These are phyloP conservation scores for Dusona sp. DNA, from an alignment of 2,888 invertebrate genomes.

Conservation along the genomic window DNA sequence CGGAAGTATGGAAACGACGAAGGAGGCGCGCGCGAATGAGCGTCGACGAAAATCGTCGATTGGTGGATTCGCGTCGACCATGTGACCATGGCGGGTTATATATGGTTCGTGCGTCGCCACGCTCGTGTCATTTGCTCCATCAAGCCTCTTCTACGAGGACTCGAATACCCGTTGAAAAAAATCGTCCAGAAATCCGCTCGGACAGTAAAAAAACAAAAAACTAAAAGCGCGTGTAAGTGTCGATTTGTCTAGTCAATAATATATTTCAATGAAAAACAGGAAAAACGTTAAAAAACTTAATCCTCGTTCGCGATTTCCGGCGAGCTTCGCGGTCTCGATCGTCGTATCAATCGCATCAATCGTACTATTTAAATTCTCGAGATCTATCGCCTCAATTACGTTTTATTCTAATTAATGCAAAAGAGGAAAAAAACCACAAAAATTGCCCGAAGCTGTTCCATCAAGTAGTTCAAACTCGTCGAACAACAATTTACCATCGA, in stretches of 20 bases:
- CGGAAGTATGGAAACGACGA: not conserved
- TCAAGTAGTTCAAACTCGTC: not conserved
- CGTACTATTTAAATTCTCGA: not conserved
- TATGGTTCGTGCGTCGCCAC: conserved; percentile 51
- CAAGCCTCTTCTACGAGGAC: conserved; percentile 61
- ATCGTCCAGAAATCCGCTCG: not conserved
- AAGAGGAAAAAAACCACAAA: not conserved
- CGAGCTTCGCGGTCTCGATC: not conserved
- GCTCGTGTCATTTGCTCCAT: conserved; percentile 65
- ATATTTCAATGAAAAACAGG: not conserved
- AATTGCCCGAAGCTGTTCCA: not conserved
- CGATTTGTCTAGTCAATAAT: not conserved
- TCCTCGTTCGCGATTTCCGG: not conserved
- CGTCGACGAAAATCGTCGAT: conserved; percentile 50
- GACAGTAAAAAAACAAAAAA: conserved; percentile 6
- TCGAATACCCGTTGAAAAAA: not conserved
- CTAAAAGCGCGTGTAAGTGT: not conserved
- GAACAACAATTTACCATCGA: not conserved
- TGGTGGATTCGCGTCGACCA: conserved; percentile 60
- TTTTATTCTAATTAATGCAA: not conserved
- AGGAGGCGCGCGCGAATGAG: conserved; percentile 30
- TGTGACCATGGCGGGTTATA: conserved; percentile 69
- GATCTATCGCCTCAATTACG: not conserved
- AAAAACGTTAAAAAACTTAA: not conserved
- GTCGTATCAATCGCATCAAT: conserved; percentile 1